phyloP scores from a whole-genome alignment of 2,888 invertebrate genomes.

The Leptinotarsa juncta region DNA sequence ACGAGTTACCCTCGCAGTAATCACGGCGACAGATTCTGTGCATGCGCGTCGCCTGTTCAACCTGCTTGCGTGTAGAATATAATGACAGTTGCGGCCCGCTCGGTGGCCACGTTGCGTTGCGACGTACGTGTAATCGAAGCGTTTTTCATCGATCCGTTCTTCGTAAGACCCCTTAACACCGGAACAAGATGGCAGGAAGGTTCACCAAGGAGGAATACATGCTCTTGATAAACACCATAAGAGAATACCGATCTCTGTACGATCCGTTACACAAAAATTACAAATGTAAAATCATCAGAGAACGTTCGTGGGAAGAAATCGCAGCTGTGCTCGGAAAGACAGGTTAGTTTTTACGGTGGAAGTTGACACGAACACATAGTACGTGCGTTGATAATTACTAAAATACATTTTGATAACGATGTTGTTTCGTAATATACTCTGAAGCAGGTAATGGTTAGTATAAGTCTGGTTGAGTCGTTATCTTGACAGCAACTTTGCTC shows the following conservation, averaged over 20 bases:
- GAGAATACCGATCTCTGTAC: conserved; percentile 28
- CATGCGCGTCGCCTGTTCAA: neutral
- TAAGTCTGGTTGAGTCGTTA: too few relatives aligned
- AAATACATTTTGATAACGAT: neutral
- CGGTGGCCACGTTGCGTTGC: conserved; percentile 9
- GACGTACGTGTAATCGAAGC: neutral
- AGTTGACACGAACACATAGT: neutral
- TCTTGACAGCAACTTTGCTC: too few relatives aligned
- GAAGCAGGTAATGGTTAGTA: too few relatives aligned
- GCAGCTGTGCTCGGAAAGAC: conserved; percentile 26
- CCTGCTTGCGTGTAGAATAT: conserved; percentile 12
- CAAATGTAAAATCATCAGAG: conserved; percentile 28
- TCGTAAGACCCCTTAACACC: neutral
- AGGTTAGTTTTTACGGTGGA: conserved; percentile 21
- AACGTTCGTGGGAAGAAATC: conserved; percentile 30
- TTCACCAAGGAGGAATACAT: conserved; percentile 36
- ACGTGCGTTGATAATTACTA: neutral
- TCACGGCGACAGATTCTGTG: neutral
- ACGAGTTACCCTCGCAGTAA: neutral
- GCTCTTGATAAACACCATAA: conserved; percentile 24
- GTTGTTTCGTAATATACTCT: too few relatives aligned
- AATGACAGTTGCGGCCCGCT: conserved; percentile 11
- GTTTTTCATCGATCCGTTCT: conserved; percentile 18
- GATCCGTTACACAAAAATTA: conserved; percentile 30
- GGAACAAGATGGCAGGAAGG: conserved; percentile 20